Percentiles rank a stretch among this genome's conserved stretches.
These are phyloP conservation scores for Excalfactoria chinensis DNA, from an alignment of 2,113 vertebrate species.

Conservation along the genomic window DNA sequence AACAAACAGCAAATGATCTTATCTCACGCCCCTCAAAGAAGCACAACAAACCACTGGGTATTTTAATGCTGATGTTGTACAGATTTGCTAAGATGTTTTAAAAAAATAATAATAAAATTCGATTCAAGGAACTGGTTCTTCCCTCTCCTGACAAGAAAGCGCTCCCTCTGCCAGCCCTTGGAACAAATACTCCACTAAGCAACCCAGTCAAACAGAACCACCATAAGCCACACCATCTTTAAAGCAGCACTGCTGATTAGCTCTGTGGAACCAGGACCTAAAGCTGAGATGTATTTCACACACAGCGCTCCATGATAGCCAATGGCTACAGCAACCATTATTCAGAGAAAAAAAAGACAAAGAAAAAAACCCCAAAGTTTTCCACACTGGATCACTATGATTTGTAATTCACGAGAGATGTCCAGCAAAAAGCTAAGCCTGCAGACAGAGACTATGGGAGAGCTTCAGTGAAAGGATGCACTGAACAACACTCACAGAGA, in stretches of 20 bases:
- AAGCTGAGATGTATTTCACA: background rate
- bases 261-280: background rate
- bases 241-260: background rate
- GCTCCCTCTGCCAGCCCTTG: background rate
- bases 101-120: background rate
- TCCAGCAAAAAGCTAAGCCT: background rate
- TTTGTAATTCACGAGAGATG: background rate
- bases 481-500: background rate
- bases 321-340: background rate
- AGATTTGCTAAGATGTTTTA: background rate
- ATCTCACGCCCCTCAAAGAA: background rate
- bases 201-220: background rate
- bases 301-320: background rate
- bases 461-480: background rate
- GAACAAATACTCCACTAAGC: background rate
- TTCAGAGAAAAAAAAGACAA: background rate
- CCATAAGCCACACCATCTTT: background rate
- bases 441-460: background rate
- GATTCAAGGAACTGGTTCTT: background rate
- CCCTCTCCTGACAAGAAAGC: background rate
- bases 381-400: background rate
- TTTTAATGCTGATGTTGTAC: background rate
- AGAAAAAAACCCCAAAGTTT: no score
- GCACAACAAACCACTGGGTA: background rate
- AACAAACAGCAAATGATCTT: background rate